phyloP scores from a whole-genome alignment of 2,113 vertebrate genomes.

The Anas platyrhynchos region DNA sequence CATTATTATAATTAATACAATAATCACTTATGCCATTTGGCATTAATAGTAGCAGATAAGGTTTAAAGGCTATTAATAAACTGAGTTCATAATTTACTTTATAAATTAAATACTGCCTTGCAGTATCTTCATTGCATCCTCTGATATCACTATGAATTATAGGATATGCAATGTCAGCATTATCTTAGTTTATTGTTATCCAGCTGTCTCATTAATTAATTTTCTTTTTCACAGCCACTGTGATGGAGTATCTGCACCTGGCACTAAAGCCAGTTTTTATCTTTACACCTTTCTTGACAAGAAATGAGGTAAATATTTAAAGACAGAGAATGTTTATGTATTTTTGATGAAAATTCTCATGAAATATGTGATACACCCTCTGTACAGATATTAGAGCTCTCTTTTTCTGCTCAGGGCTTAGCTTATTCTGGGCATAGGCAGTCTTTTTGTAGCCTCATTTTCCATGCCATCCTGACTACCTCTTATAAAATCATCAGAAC shows the following conservation, averaged over 20 bases:
- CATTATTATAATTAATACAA: not conserved
- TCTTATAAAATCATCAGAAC: not conserved
- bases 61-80: not conserved
- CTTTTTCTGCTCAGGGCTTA: not conserved
- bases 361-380: rapidly evolving
- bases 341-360: not conserved
- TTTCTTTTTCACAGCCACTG: conserved; percentile 75
- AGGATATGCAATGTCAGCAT: not conserved
- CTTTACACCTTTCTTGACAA: conserved; percentile 87
- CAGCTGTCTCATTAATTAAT: not conserved
- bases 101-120: not conserved
- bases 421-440: not conserved
- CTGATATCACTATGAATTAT: not conserved
- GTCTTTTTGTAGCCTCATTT: not conserved
- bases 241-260: conserved; percentile 87
- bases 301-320: conserved; percentile 85
- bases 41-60: not conserved
- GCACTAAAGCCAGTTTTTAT: conserved; percentile 83
- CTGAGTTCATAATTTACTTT: not conserved
- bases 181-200: not conserved
- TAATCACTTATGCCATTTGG: not conserved
- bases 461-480: not conserved
- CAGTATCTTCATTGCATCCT: not conserved
- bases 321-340: not conserved
- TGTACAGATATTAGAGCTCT: not conserved